Evolutionary conservation across 2,888 invertebrate genomes (phyloP), one percentile per base, ranked within the genome.

Genomic region (Syrista parreyssii): DNA sequence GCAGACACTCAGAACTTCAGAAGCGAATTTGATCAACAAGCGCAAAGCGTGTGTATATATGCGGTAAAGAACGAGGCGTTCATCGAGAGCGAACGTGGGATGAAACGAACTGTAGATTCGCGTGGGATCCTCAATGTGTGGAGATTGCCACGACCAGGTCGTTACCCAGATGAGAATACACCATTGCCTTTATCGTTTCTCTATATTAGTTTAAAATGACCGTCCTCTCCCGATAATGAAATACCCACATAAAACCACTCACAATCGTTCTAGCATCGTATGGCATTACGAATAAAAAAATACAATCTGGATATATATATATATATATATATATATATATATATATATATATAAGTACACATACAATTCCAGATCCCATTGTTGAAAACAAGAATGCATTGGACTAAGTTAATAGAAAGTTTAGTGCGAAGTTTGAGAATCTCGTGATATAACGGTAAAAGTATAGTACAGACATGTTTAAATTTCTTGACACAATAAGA

Each of bases 111-210:
- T 68, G 78, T 75, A 68, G 75, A 32, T 83, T 79, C 83, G 89
- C 89, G 89, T 89, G 88, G 89, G 88, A 88, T 88, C 87, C 75
- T 78, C 77, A 79, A 76, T 82, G 87, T 84, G 85, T 86, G 84
- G 76, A 82, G 79, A 79, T 74, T 83, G 81, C 82, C 81, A 78
- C 82, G 79, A 83, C 80, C 86, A 80, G 87, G 85, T 88, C 87
- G 86, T 86, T 88, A 87, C 84, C 85, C 85, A 87, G 87, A 87
- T 86, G 87, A 77, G 55, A 55, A 55, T 55, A 55, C 55, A 23
- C 23, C 55, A 23, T 55, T 55, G 55, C 23, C 55, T 55, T 55
- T 55, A 55, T 55, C 55, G 55, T 55, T 55, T 55, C 55, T 55
- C 55, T 55, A 55, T 55, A 55, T 55, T 55, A 55, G 55, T 55